Base-by-base conservation (phyloP, 1,140 invertebrate species). In the Pseudomyrmex flavicornis region DNA sequence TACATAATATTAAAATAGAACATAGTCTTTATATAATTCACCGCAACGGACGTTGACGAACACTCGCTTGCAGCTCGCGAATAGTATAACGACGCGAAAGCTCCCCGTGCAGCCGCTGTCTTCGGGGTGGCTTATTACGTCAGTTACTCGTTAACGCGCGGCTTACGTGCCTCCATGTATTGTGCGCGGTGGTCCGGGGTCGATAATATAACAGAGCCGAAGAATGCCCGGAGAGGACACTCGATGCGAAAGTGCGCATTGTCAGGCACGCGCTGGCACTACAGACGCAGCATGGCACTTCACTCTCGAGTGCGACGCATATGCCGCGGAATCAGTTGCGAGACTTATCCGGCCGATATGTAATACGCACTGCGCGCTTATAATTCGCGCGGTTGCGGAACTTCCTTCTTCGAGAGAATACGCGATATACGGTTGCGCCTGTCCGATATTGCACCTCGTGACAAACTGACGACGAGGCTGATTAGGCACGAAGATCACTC, bases 241-340 rank as follows among this genome's bases (percentile, higher is more conserved):
- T 92, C 76, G 69, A 75, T 76, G 83, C 84, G 89, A 63, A 91
- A 94, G 93, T 91, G 85, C 88, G 90, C 91, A 93, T 94, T 94
- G 92, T 94, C 83, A 80, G 91, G 90, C 93, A 94, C 93, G 93
- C 92, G 93, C 91, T 89, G 79, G 88, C 84, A 92, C 93, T 93
- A 93, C 91, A 93, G 91, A 93, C 91, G 92, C 92, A 89, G 88
- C 83, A 87, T 35, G 54, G 85, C 66, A 77, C 73, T 72, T 13
- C 13, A 13, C 15, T 35, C 56, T 89, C 77, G 84, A 92, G 91
- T 88, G 86, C 65, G 59, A 44, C 90, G 88, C 92, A 93, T 92
- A 93, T 93, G 92, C 88, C 90, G 90, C 89, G 85, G 35, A 91
- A 92, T 93, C 92, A 93, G 91, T 93, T 91, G 89, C 76, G 84